Conservation (phyloP, 2,113 vertebrate species). For the Pampusana beccarii region DNA sequence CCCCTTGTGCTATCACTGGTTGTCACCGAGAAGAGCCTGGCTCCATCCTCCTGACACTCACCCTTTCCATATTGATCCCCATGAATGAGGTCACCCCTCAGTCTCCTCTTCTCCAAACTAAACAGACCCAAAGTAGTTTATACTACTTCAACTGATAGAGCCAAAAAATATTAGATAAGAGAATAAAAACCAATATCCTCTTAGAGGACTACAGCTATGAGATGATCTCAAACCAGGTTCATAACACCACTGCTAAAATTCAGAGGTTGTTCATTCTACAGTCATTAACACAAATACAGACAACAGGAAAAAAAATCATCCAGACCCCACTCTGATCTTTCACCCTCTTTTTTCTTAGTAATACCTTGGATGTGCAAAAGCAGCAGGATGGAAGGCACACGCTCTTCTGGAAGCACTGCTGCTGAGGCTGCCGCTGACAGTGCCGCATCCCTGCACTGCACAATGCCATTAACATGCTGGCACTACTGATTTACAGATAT, state of each 20-base stretch:
- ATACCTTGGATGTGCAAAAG: neutral
- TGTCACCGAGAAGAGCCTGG: no score
- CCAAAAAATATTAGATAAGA: neutral
- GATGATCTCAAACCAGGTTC: neutral
- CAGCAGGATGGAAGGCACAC: neutral
- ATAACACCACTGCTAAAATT: neutral
- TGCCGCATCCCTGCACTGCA: neutral
- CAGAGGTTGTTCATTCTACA: neutral
- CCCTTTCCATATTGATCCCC: no score
- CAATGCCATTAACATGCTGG: rapidly evolving
- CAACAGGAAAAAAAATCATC: neutral
- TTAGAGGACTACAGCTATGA: neutral
- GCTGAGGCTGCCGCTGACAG: neutral
- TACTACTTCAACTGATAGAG: neutral
- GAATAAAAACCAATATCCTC: neutral
- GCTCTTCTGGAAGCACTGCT: neutral
- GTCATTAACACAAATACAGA: neutral
- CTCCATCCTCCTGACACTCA: no score
- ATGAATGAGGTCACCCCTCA: no score
- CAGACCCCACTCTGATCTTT: neutral
- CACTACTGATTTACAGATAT: neutral
- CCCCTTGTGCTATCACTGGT: no score
- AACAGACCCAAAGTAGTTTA: no score
- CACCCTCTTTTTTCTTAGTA: neutral
- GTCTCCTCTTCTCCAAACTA: no score